Base-by-base conservation (phyloP, 2,888 invertebrate genomes). In the Leptarthrus brevirostris region DNA sequence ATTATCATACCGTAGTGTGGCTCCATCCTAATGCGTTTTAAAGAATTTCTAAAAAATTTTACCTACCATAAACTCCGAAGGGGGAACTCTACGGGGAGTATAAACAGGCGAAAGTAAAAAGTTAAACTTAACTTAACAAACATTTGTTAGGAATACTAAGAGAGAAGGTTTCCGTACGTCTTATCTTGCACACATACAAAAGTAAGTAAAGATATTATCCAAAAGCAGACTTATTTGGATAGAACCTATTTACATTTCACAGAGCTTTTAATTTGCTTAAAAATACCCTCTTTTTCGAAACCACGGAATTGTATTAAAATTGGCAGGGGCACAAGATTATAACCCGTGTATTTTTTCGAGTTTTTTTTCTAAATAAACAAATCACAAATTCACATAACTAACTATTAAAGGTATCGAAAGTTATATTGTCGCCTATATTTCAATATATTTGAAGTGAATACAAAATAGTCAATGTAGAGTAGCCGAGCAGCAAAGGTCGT, bases 171-270 rank as follows among this genome's bases (percentile, higher is more conserved):
- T 6, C n/a, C n/a, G n/a, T 6, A n/a, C 40, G 3, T 40, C 30
- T 40, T 40, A 0, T 40, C 40, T 40, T 40, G 12, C n/a, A 12
- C 12, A 40, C 12, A 12, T 20, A 58, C 4, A 36, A 4, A 18
- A 12, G 18, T 36, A 18, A 58, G 58, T 36, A 58, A 30, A 24
- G 16, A 26, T 30, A 26, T 26, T 5, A 30, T 8, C 10, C 1
- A 12, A 40, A 40, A 40, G 8, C 10, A 30, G 30, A 40, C 12
- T 58, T 58, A 58, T 18, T 20, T 58, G 34, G 34, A 18, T 58
- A 26, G 36, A 26, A 58, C 58, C 20, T 58, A 36, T 58, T 58
- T 58, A 58, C 58, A 58, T 58, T 58, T 18, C 20, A 58, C 58
- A 40, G 58, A 58, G 58, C 36, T 58, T 40, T 40, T 40, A 40